Conservation (phyloP, 2,888 invertebrate species). For the Tenodera sinensis region DNA sequence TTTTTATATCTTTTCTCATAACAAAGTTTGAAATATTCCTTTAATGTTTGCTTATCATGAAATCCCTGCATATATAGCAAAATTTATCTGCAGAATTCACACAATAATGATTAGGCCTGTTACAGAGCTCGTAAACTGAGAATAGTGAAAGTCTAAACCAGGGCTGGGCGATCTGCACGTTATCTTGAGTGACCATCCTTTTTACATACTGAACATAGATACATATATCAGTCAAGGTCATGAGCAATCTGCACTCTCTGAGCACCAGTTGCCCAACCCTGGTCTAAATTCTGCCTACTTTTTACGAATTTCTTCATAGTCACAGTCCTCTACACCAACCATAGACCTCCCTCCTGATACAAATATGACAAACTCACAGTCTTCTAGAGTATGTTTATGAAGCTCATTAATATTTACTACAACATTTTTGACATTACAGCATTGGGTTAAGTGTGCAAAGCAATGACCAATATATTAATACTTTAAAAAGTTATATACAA, state of each 20-base stretch:
- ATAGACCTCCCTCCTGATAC: neutral
- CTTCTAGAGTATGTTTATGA: neutral
- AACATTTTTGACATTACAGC: too few relatives aligned
- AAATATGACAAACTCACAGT: neutral
- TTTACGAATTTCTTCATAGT: neutral
- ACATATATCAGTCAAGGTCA: too few relatives aligned
- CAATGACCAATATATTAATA: too few relatives aligned
- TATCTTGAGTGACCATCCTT: too few relatives aligned
- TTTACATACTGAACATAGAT: too few relatives aligned
- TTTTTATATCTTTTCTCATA: constrained; percentile 31
- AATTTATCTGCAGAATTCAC: neutral
- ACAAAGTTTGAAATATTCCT: constrained; percentile 11
- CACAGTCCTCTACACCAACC: neutral
- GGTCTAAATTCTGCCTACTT: too few relatives aligned
- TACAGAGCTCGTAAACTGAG: neutral
- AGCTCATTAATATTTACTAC: neutral
- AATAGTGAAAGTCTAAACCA: neutral
- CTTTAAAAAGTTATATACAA: too few relatives aligned
- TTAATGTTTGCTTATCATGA: constrained; percentile 33
- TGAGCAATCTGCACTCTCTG: too few relatives aligned
- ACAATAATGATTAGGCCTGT: neutral
- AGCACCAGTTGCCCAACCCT: too few relatives aligned
- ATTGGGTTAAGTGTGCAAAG: too few relatives aligned
- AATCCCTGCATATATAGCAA: constrained; percentile 45
- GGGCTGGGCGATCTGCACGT: too few relatives aligned